phyloP scores from a whole-genome alignment of 2,888 invertebrate species.

The Hirudinaria manillensis region DNA sequence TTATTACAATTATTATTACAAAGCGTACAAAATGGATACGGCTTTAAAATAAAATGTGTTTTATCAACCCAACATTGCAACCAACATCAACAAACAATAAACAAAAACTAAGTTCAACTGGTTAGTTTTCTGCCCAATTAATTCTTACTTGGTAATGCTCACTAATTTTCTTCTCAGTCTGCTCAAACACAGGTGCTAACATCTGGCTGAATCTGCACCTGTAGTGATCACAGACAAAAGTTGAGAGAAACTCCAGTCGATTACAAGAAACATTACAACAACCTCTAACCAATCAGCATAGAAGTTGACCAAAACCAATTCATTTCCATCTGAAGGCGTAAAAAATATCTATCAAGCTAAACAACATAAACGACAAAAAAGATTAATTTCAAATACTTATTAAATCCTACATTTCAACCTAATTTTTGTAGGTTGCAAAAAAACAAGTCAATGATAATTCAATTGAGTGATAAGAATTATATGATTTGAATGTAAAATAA shows the following conservation, averaged over 20 bases:
- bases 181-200: conserved; percentile 90
- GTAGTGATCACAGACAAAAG: conserved; percentile 18
- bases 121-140: neutral
- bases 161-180: conserved; percentile 78
- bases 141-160: conserved; percentile 62
- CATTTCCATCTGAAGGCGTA: conserved; percentile 76
- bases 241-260: neutral
- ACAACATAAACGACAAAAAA: neutral
- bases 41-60: neutral
- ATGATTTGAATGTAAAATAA: neutral
- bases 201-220: conserved; percentile 91
- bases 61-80: neutral
- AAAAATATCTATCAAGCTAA: conserved; percentile 16
- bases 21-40: neutral
- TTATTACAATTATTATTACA: no score
- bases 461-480: neutral
- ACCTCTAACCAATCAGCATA: conserved; percentile 83
- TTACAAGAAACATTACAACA: conserved; percentile 4
- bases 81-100: neutral
- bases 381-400: neutral
- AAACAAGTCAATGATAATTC: neutral
- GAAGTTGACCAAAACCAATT: conserved; percentile 95
- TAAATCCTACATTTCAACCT: no score
- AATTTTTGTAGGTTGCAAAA: no score
- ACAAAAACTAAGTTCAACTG: neutral